Evolutionary conservation across 2,113 vertebrate genomes (phyloP).

Genomic region (Salvelinus alpinus): DNA sequence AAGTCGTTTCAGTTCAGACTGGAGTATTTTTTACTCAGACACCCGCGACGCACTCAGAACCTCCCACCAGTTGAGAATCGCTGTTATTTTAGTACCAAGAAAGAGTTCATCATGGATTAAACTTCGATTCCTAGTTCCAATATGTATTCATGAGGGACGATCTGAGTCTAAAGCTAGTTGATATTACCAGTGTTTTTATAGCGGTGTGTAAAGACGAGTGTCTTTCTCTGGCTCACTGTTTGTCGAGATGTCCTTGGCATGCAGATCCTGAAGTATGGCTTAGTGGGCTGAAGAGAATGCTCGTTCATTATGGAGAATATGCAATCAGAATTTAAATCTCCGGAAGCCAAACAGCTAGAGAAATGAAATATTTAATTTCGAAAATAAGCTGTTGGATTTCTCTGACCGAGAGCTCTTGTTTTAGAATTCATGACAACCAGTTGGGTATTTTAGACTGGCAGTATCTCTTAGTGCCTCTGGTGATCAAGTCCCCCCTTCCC

Average conservation of each 20-base stretch:
- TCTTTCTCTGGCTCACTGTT: neutral
- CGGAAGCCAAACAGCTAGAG: neutral
- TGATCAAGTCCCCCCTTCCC: no score
- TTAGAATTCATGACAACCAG: neutral
- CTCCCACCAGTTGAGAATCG: no score
- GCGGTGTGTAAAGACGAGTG: neutral
- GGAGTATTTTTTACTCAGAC: no score
- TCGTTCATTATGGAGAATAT: neutral
- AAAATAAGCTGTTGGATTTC: neutral
- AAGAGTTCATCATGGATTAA: neutral
- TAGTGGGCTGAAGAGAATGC: neutral
- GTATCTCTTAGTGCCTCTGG: no score
- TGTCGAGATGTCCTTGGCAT: neutral
- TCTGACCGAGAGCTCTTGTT: neutral
- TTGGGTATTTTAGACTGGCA: no score
- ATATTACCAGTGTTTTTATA: neutral
- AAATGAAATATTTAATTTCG: neutral
- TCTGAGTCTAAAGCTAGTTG: neutral
- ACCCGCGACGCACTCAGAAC: no score
- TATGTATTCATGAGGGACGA: neutral
- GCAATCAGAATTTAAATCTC: neutral
- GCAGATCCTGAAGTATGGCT: neutral
- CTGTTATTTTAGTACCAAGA: neutral
- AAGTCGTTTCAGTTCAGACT: no score
- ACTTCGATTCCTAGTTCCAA: neutral